These are phyloP conservation scores for Eulemur rufifrons DNA, from an alignment of 2,113 vertebrate species.

Conservation along the genomic window DNA sequence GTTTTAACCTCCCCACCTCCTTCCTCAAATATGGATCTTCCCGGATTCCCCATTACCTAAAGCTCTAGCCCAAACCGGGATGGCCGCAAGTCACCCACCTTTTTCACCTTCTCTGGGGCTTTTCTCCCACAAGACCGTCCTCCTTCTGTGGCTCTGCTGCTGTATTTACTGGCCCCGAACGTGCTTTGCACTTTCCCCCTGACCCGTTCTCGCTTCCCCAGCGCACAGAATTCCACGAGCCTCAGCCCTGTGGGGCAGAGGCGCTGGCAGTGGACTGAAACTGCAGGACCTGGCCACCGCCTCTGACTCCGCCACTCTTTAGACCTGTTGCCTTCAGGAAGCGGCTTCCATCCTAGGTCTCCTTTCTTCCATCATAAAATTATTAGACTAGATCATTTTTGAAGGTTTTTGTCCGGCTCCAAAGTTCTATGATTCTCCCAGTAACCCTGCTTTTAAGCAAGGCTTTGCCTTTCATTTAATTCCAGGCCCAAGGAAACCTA, in stretches of 20 bases:
- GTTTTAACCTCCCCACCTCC: neutral
- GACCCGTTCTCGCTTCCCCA: neutral
- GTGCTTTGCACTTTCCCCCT: neutral
- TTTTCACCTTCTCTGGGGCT: neutral
- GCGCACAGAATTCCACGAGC: neutral
- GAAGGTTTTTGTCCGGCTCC: neutral
- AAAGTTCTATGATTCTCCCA: neutral
- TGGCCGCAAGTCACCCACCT: neutral
- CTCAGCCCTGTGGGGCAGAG: neutral
- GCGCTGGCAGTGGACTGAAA: neutral
- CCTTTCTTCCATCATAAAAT: neutral
- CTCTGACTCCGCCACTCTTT: neutral
- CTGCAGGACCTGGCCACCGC: too few relatives aligned
- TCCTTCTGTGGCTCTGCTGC: neutral
- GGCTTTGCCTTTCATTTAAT: neutral
- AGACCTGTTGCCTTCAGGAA: neutral
- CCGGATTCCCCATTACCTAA: neutral
- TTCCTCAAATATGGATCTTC: neutral
- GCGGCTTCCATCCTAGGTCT: neutral
- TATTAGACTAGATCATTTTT: neutral
- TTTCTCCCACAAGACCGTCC: neutral
- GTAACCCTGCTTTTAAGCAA: neutral
- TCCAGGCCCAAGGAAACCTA: neutral
- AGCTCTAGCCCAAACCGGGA: neutral
- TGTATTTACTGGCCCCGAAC: neutral